phyloP scores from a whole-genome alignment of 2,888 invertebrate genomes.

The Schizaphis graminum region DNA sequence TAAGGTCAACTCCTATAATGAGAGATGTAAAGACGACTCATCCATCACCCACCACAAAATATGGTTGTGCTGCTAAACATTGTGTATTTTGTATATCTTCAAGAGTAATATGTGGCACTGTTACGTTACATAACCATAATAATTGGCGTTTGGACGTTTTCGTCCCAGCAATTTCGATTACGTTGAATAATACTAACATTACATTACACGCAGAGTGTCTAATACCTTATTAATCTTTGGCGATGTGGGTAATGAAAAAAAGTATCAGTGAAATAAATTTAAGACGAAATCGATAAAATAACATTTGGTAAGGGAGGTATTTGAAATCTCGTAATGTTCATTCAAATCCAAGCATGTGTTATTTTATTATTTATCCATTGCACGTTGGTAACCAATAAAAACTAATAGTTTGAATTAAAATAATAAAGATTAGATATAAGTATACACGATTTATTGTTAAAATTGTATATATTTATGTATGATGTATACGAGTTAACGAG shows the following conservation, averaged over 20 bases:
- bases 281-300: neutral
- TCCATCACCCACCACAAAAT: neutral
- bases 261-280: neutral
- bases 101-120: neutral
- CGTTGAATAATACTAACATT: neutral
- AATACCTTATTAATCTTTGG: neutral
- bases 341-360: neutral
- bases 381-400: rapidly evolving
- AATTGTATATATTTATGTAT: neutral
- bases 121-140: neutral
- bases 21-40: neutral
- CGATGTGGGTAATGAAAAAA: neutral
- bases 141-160: neutral
- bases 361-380: neutral
- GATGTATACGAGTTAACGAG: neutral
- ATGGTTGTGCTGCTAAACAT: neutral
- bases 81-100: neutral
- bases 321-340: no score
- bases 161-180: neutral
- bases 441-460: neutral
- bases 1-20: neutral
- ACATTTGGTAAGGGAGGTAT: neutral
- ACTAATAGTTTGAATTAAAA: neutral
- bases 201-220: neutral
- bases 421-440: neutral